Evolutionary conservation across 2,888 invertebrate genomes (phyloP).

Genomic region (Branchipolynoe longqiensis): DNA sequence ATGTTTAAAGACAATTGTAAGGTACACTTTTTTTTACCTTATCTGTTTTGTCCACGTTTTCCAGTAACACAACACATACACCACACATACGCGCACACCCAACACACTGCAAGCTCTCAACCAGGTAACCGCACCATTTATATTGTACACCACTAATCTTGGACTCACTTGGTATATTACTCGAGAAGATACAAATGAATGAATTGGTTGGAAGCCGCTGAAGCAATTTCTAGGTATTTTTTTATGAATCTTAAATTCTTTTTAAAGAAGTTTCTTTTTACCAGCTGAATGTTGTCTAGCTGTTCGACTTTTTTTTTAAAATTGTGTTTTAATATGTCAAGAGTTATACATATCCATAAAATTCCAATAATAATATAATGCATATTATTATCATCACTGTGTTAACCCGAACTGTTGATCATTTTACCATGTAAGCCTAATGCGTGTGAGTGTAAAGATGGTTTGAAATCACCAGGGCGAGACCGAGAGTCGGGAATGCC

Average conservation of each 20-base stretch:
- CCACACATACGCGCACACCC: neutral
- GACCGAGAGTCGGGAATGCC: neutral
- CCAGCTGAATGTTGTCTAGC: conserved; percentile 47
- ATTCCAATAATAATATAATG: conserved; percentile 1
- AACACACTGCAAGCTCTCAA: too few species aligned
- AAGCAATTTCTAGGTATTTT: conserved; percentile 18
- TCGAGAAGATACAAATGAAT: too few species aligned
- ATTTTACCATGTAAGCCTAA: conserved; percentile 30
- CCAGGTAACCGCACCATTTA: conserved; percentile 18
- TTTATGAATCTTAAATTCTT: too few species aligned
- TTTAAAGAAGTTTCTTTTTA: conserved; percentile 34
- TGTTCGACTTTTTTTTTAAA: too few species aligned
- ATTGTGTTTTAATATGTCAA: conserved; percentile 40
- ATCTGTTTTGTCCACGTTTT: conserved; percentile 28
- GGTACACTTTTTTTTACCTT: conserved; percentile 36
- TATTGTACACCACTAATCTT: conserved; percentile 27
- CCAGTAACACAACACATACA: conserved; percentile 20
- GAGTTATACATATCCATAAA: neutral
- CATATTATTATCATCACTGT: conserved; percentile 2
- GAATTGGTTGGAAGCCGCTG: neutral
- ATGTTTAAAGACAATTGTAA: too few species aligned
- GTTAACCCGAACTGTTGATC: neutral
- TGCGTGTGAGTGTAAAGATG: conserved; percentile 1
- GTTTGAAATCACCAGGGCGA: neutral
- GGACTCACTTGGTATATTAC: conserved; percentile 49